Conservation (phyloP, 2,888 invertebrate genomes). For the Synanthedon andrenaeformis region DNA sequence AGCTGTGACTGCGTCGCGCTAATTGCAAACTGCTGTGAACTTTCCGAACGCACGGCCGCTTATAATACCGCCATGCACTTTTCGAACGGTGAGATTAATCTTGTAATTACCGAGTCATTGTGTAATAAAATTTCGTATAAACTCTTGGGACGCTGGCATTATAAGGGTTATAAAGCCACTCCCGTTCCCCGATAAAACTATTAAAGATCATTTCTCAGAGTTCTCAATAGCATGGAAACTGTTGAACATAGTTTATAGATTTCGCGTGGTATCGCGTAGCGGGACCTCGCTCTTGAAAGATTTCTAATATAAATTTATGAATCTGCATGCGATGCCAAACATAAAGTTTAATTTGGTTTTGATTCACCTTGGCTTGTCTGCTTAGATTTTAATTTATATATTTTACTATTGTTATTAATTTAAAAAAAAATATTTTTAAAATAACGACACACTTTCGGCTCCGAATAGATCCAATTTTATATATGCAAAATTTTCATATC, state of each 20-base stretch:
- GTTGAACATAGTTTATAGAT: background rate
- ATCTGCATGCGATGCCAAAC: background rate
- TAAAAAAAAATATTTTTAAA: too few species aligned
- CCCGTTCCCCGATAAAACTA: background rate
- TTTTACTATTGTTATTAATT: too few species aligned
- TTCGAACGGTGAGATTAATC: background rate
- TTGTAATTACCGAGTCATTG: conserved; percentile 2
- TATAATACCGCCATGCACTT: too few species aligned
- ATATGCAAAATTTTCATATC: too few species aligned
- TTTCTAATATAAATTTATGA: background rate
- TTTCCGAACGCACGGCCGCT: too few species aligned
- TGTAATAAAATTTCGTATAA: conserved; percentile 3
- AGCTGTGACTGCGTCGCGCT: too few species aligned
- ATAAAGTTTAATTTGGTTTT: too few species aligned
- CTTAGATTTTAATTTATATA: too few species aligned
- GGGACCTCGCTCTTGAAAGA: background rate
- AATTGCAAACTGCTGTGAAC: too few species aligned
- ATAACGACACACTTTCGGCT: too few species aligned
- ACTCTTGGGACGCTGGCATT: conserved; percentile 1
- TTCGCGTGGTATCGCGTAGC: background rate
- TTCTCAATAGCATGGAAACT: background rate
- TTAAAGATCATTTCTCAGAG: background rate
- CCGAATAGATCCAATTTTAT: too few species aligned
- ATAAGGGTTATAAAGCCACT: background rate
- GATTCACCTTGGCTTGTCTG: too few species aligned